A percentile compares a stretch with the other conserved stretches of the same genome.
phyloP scores from a whole-genome alignment of 2,888 invertebrate species.

The Papilio demoleus region DNA sequence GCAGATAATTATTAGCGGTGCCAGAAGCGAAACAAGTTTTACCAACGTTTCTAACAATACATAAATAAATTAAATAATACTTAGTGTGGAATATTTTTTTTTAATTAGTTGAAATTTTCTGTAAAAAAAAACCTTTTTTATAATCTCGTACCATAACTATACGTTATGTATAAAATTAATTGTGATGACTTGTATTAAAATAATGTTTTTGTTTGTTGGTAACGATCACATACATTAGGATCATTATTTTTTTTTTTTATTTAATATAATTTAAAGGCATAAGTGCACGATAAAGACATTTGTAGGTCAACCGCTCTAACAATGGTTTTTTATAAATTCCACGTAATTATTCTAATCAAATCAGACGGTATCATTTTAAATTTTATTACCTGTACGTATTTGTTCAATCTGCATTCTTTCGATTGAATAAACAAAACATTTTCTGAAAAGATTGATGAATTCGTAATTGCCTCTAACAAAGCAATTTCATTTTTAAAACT shows the following conservation, averaged over 20 bases:
- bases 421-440: not conserved
- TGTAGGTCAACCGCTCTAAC: too few species aligned
- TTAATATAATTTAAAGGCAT: too few species aligned
- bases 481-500: conserved; percentile 16
- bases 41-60: conserved; percentile 6
- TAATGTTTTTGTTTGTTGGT: not conserved
- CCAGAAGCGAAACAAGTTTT: conserved; percentile 22
- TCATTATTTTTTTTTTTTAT: not conserved
- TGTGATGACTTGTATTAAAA: not conserved
- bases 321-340: too few species aligned
- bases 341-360: not conserved
- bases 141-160: not conserved
- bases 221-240: too few species aligned
- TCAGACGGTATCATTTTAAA: not conserved
- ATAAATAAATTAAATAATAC: not conserved
- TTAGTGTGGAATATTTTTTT: not conserved
- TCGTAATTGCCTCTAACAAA: not conserved
- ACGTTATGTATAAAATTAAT: not conserved
- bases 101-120: not conserved
- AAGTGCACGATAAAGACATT: too few species aligned
- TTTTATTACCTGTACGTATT: too few species aligned
- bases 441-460: not conserved
- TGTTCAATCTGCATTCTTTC: not conserved
- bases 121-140: not conserved
- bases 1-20: conserved; percentile 14